Evolutionary conservation across 2,113 vertebrate genomes (phyloP).

Genomic region (Macrotis lagotis): DNA sequence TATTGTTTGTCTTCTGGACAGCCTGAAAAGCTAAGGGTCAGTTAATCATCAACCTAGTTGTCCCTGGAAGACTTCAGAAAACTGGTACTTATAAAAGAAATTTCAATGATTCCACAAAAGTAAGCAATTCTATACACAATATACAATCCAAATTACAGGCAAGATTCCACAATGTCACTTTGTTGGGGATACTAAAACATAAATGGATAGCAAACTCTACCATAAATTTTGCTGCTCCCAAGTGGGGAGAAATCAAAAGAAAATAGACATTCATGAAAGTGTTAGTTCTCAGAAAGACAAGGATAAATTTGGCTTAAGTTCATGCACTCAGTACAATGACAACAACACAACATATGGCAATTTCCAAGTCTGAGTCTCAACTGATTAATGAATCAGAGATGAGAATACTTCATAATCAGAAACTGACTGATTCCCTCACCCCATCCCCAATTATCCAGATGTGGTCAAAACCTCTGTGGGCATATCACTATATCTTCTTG

Average conservation of each 20-base stretch:
- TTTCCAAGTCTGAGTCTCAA: background rate
- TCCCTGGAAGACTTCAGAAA: conserved; percentile 66
- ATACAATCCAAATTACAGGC: conserved; percentile 41
- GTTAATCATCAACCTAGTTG: conserved; percentile 67
- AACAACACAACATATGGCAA: conserved; percentile 22
- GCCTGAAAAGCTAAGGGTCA: conserved; percentile 68
- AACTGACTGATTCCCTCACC: background rate
- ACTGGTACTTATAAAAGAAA: conserved; percentile 2
- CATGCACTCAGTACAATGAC: conserved; percentile 38
- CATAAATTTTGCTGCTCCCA: conserved; percentile 18
- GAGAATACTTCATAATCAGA: conserved; percentile 39
- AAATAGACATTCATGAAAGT: conserved; percentile 44
- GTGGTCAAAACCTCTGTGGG: conserved; percentile 30
- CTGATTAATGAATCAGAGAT: conserved; percentile 37
- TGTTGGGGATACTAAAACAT: conserved; percentile 9
- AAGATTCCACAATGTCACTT: background rate
- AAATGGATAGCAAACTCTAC: conserved; percentile 46
- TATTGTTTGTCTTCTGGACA: conserved; percentile 72
- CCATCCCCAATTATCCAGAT: conserved; percentile 4
- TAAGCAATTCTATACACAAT: conserved; percentile 46
- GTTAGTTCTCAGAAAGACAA: conserved; percentile 28
- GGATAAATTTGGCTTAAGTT: conserved; percentile 31
- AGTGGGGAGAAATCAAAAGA: conserved; percentile 29
- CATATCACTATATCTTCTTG: conserved; percentile 48
- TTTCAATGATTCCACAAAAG: conserved; percentile 26